These are phyloP conservation scores for Heliothis subflexa DNA, from an alignment of 1,140 invertebrate genomes.

Conservation along the genomic window DNA sequence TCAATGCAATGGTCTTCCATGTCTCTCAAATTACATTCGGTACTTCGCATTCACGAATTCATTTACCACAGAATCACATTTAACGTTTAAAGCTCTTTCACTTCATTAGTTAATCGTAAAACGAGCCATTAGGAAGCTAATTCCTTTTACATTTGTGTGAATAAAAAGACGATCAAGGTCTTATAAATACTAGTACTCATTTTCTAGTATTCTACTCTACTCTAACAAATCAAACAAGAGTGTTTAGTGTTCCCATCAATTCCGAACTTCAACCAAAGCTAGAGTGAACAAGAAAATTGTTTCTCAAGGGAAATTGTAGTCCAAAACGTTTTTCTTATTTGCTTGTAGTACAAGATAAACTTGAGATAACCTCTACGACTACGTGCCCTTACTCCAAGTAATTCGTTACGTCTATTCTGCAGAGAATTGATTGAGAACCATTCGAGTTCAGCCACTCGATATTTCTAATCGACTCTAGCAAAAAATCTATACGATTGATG, in stretches of 20 bases:
- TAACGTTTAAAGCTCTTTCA: not conserved
- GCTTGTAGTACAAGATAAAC: constrained; percentile 10
- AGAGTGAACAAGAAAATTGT: constrained; percentile 7
- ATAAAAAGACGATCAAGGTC: too few relatives aligned
- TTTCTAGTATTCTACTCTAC: too few relatives aligned
- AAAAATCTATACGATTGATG: constrained; percentile 22
- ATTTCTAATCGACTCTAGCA: constrained; percentile 10
- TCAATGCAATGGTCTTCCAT: constrained; percentile 21
- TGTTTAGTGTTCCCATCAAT: not conserved
- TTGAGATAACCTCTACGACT: constrained; percentile 30
- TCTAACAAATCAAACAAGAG: not conserved
- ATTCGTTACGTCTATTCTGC: constrained; percentile 22
- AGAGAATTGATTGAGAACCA: constrained; percentile 27
- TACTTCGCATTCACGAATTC: not conserved
- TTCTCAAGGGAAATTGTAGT: constrained; percentile 30
- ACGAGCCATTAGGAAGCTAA: too few relatives aligned
- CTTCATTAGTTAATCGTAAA: not conserved
- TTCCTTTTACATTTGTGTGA: too few relatives aligned
- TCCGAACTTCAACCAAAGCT: not conserved
- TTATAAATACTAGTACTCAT: too few relatives aligned
- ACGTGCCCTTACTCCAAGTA: constrained; percentile 11
- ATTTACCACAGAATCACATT: constrained; percentile 10
- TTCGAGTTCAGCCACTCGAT: constrained; percentile 32
- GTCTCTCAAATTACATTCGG: constrained; percentile 20
- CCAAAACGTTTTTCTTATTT: constrained; percentile 27